Evolutionary conservation across 2,113 vertebrate genomes (phyloP), one percentile per base, ranked within the genome.

Genomic region (Alces alces): DNA sequence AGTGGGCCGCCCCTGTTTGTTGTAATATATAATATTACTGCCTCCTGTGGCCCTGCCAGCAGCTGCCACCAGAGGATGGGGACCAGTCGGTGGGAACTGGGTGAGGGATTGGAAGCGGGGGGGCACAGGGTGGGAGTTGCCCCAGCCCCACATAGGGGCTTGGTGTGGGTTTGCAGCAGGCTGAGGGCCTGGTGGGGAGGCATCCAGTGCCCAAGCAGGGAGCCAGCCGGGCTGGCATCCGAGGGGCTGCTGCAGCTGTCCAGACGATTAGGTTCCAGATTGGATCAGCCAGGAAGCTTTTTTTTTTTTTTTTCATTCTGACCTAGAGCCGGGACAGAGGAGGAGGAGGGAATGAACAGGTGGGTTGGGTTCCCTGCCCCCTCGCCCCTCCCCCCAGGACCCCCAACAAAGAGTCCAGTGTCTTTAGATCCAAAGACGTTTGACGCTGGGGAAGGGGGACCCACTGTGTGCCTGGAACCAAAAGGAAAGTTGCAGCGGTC

Each of bases 221-320:
- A 95, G 58, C 79, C 91, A 52, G 85, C 86, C 12, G 2, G 66
- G 76, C 93, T 55, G 52, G 83, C 57, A 6, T 36, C 47, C 1
- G 25, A 14, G 17, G 17, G 85, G 55, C 92, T 19, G 82, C 70
- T 55, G 47, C 98, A 97, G 98, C 98, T 98, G 94, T 98, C 97
- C 64, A 3, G 85, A 17, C 1, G 60, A 84, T 93, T 96, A 57
- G 33, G 36, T 97, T 58, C 70, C 97, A 66, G 95, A 60, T 91
- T 36, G 57, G 52, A 80, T 64, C 47, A 66, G 91, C 85, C 64
- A 89, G 96, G 88, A 96, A 95, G 58, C 1, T 2, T 15, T 33
- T 84, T 43, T 55, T 66, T 30, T n/a, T 87, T 33, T 85, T 96
- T 66, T 93, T 83, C 86, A 25, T 84, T 83, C 94, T 89, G 94